These are phyloP conservation scores for Phengaris alcon DNA, from an alignment of 2,888 invertebrate genomes.

Conservation along the genomic window DNA sequence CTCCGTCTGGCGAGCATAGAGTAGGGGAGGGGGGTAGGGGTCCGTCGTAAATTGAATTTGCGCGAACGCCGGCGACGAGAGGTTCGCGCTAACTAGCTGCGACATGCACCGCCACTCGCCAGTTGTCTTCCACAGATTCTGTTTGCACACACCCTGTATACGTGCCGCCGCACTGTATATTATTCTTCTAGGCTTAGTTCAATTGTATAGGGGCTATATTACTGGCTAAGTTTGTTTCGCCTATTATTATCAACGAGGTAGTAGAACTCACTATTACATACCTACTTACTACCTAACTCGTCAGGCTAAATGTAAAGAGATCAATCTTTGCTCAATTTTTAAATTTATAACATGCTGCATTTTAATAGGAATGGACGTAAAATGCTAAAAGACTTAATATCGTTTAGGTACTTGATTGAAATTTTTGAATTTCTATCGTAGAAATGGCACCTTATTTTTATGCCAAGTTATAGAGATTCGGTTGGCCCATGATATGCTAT, in stretches of 20 bases:
- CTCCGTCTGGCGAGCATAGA: conserved; percentile 20
- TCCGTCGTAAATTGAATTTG: conserved; percentile 75
- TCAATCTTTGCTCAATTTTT: background rate
- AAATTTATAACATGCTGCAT: background rate
- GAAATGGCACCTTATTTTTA: background rate
- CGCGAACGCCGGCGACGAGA: conserved; percentile 68
- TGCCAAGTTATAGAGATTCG: background rate
- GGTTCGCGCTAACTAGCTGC: conserved; percentile 76
- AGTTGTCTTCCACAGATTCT: conserved; percentile 50
- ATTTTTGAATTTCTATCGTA: background rate
- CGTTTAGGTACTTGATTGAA: background rate
- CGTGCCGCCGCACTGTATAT: background rate
- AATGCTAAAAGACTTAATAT: background rate
- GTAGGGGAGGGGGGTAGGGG: conserved; percentile 42
- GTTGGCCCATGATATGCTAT: background rate
- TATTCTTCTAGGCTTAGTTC: background rate
- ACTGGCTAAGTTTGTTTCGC: background rate
- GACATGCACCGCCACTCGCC: conserved; percentile 66
- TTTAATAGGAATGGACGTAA: too few relatives aligned
- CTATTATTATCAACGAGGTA: too few relatives aligned
- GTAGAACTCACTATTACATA: too few relatives aligned
- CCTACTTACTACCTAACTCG: too few relatives aligned
- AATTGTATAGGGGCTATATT: background rate
- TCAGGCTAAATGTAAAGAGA: too few relatives aligned
- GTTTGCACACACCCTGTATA: conserved; percentile 5